Conservation (phyloP, 2,888 invertebrate species). For the Diarsia mendica region DNA sequence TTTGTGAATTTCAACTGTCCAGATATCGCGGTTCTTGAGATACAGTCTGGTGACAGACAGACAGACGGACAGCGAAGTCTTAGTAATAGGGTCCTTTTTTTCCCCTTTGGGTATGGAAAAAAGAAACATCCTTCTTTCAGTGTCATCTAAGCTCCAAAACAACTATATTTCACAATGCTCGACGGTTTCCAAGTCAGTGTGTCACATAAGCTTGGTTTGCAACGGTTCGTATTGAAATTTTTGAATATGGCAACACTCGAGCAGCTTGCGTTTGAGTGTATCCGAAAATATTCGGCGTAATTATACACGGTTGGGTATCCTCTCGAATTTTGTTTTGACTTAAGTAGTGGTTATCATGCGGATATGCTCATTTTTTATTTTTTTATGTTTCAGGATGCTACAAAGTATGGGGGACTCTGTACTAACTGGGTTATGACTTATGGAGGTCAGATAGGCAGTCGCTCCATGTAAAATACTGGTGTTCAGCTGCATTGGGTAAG, state of each 20-base stretch:
- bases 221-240: slow-evolving; percentile 86
- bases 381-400: neutral
- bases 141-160: neutral
- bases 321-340: slow-evolving; percentile 75
- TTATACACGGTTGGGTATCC: slow-evolving; percentile 77
- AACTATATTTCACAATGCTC: neutral
- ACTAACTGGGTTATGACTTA: no score
- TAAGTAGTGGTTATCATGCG: slow-evolving; percentile 61
- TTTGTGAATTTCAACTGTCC: no score
- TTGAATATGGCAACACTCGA: slow-evolving; percentile 88
- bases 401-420: no score
- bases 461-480: no score
- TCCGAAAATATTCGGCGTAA: slow-evolving; percentile 86
- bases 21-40: no score
- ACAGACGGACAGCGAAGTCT: no score
- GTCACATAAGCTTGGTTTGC: slow-evolving; percentile 74
- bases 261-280: slow-evolving; percentile 81
- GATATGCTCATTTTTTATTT: slow-evolving; percentile 52
- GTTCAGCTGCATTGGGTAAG: no score
- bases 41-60: no score
- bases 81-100: no score
- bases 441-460: no score
- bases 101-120: no score
- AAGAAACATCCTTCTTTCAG: neutral
- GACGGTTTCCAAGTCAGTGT: slow-evolving; percentile 60